A percentile compares a stretch with the other conserved stretches of the same genome.
Conservation (phyloP, 2,888 invertebrate genomes). For the Caenorhabditis sp. region DNA sequence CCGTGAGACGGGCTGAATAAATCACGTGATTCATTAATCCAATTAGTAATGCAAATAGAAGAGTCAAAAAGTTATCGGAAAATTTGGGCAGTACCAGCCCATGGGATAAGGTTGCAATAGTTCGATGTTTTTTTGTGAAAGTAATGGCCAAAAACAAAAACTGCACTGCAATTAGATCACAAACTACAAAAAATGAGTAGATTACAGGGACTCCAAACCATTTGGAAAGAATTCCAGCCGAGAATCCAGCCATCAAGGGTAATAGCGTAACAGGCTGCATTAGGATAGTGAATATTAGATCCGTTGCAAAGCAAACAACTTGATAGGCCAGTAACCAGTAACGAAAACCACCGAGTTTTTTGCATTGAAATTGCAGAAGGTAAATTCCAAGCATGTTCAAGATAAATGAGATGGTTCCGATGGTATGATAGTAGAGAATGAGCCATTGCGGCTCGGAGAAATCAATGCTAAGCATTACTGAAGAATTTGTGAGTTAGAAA, state of each 20-base stretch:
- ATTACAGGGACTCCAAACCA: too few species aligned
- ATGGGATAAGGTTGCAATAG: neutral
- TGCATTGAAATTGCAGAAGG: neutral
- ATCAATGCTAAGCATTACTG: neutral
- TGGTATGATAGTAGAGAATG: neutral
- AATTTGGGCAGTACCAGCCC: too few species aligned
- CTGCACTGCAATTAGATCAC: neutral
- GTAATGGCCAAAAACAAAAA: neutral
- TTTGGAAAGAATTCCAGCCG: too few species aligned
- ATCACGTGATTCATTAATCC: too few species aligned
- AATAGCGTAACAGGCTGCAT: neutral
- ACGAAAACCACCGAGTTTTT: neutral
- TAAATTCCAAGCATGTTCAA: neutral
- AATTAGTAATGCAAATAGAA: too few species aligned
- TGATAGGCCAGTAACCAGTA: neutral
- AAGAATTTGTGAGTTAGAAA: too few species aligned
- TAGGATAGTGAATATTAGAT: neutral
- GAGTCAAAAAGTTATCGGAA: too few species aligned
- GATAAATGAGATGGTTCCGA: neutral
- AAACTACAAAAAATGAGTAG: neutral
- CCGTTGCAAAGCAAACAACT: neutral
- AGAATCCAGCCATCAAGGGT: neutral
- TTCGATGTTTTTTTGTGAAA: neutral
- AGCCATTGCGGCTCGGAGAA: neutral
- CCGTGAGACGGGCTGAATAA: too few species aligned